Evolutionary conservation across 1,140 invertebrate genomes (phyloP).

Genomic region (Achatina immaculata): DNA sequence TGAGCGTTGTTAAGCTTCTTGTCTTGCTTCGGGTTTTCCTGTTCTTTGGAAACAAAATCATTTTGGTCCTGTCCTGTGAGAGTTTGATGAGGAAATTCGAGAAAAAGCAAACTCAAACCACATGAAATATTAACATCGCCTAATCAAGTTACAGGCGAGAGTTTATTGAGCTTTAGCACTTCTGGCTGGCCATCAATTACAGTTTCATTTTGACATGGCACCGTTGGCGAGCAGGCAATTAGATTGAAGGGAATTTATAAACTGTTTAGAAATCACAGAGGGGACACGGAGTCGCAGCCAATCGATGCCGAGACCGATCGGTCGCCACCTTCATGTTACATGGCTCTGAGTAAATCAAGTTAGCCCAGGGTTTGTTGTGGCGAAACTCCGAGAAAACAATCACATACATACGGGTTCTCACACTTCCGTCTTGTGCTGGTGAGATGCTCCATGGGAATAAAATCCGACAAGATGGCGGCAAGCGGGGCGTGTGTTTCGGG

Average conservation of each 20-base stretch:
- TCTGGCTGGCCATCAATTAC: conserved; percentile 43
- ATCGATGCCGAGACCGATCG: conserved; percentile 40
- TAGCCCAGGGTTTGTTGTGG: conserved; percentile 31
- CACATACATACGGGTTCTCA: conserved; percentile 33
- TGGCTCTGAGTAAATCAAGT: conserved; percentile 22
- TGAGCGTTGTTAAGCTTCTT: no score
- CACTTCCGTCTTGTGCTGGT: conserved; percentile 26
- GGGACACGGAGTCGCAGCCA: conserved; percentile 23
- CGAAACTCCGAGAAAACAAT: conserved; percentile 38
- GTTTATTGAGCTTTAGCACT: conserved; percentile 42
- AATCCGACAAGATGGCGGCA: conserved; percentile 35
- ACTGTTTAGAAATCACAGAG: conserved; percentile 51
- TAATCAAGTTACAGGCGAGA: conserved; percentile 43
- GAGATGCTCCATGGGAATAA: conserved; percentile 37
- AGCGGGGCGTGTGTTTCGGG: not conserved
- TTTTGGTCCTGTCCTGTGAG: not conserved
- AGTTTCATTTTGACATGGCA: conserved; percentile 48
- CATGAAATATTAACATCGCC: conserved; percentile 44
- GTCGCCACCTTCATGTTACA: conserved; percentile 17
- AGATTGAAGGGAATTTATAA: conserved; percentile 50
- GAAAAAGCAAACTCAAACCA: not conserved
- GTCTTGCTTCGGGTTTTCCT: no score
- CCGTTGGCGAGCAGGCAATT: conserved; percentile 41
- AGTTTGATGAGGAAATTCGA: not conserved
- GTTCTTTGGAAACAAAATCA: not conserved